A percentile compares a stretch with the other conserved stretches of the same genome.
Evolutionary conservation across 2,797 vertebrate species (phyloP).

Genomic region (Apogon hyalosoma): DNA sequence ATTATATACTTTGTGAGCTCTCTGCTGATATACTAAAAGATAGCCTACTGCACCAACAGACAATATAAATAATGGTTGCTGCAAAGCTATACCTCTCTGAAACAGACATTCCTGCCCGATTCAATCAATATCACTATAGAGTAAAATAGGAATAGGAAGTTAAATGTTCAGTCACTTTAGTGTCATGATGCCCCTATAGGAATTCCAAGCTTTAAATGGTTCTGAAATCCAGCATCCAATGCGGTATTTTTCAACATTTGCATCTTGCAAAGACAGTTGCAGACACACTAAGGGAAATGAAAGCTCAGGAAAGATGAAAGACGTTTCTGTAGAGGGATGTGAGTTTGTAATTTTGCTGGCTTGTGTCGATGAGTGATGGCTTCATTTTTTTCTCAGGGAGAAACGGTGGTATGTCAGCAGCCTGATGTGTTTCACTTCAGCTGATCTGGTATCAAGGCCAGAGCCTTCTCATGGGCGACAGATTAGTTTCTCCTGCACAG

Average conservation of each 20-base stretch:
- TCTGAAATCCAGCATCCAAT: constrained; percentile 27
- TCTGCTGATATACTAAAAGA: constrained; percentile 3
- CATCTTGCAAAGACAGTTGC: constrained; percentile 46
- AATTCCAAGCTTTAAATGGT: constrained; percentile 21
- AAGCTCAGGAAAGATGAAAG: constrained; percentile 60
- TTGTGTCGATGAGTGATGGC: constrained; percentile 71
- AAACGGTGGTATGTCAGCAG: constrained; percentile 66
- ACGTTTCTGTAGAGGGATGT: constrained; percentile 54
- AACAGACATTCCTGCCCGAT: constrained; percentile 44
- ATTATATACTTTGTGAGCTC: constrained; percentile 32
- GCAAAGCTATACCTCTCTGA: constrained; percentile 34
- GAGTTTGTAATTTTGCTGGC: constrained; percentile 68
- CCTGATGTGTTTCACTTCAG: constrained; percentile 73
- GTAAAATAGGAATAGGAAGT: constrained; percentile 17
- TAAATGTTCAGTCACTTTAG: constrained; percentile 30
- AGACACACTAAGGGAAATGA: constrained; percentile 29
- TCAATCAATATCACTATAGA: constrained; percentile 35
- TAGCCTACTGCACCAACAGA: constrained; percentile 17
- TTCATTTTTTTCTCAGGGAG: constrained; percentile 72
- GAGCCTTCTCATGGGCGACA: constrained; percentile 58
- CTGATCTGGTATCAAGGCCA: constrained; percentile 74
- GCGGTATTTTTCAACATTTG: constrained; percentile 39
- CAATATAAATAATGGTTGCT: constrained; percentile 33
- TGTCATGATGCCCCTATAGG: constrained; percentile 31
- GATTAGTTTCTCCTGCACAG: constrained; percentile 68